Conservation (phyloP, 1,140 invertebrate genomes). For the Heliconius eleuchia region DNA sequence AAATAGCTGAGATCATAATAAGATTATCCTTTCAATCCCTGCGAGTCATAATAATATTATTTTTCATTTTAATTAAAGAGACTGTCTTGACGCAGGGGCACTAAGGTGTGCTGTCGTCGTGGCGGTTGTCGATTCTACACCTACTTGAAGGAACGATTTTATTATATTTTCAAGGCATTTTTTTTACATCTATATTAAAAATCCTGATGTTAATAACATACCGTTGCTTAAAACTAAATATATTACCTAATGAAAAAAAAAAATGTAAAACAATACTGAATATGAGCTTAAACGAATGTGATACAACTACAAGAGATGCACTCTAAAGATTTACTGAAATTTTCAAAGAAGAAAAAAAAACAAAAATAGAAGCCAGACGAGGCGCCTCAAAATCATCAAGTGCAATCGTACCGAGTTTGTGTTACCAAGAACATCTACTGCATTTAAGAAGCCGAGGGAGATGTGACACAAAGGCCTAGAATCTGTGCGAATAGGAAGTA, state of each 20-base stretch:
- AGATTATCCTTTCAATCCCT: constrained; percentile 21
- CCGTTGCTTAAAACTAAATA: no score
- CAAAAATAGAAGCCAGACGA: background rate
- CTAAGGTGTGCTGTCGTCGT: no score
- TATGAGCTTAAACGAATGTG: no score
- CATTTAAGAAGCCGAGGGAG: constrained; percentile 30
- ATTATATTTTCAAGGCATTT: no score
- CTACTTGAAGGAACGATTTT: no score
- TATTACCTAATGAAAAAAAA: background rate
- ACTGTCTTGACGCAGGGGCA: no score
- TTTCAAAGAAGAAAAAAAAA: constrained; percentile 11
- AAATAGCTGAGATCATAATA: constrained; percentile 28
- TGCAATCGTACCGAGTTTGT: constrained; percentile 12
- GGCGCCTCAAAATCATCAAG: background rate
- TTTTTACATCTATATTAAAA: no score
- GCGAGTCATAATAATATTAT: background rate
- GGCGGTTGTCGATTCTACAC: no score
- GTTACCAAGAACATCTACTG: constrained; percentile 13
- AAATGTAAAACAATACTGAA: no score
- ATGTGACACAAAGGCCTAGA: constrained; percentile 59
- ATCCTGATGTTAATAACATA: no score
- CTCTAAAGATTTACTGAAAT: constrained; percentile 1
- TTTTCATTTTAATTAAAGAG: background rate
- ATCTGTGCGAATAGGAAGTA: constrained; percentile 67
- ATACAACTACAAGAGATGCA: background rate